Conservation (phyloP, 2,113 vertebrate species). For the Phaethon lepturus region DNA sequence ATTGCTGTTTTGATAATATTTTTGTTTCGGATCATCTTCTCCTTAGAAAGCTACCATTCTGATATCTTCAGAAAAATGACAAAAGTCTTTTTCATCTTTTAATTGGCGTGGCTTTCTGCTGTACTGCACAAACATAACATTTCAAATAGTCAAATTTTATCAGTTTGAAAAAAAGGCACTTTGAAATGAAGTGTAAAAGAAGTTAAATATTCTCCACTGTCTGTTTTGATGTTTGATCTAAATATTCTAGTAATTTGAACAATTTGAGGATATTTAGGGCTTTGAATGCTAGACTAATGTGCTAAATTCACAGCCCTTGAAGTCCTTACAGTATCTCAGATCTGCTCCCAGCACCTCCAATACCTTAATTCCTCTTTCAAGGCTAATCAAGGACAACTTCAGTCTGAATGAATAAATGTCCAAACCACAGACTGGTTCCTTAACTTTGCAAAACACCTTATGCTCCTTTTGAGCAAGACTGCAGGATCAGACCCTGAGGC, state of each 20-base stretch:
- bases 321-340: neutral
- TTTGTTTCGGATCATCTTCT: neutral
- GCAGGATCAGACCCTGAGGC: neutral
- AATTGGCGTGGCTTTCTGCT: conserved; percentile 14
- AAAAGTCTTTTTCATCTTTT: neutral
- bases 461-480: neutral
- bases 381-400: neutral
- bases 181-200: conserved; percentile 36
- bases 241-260: neutral
- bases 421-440: neutral
- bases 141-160: conserved; percentile 23
- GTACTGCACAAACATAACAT: neutral
- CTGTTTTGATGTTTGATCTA: conserved; percentile 50
- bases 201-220: conserved; percentile 9
- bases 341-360: neutral
- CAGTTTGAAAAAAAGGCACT: neutral
- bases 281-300: neutral
- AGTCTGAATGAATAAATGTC: neutral
- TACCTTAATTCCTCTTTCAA: neutral
- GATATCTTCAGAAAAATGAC: neutral
- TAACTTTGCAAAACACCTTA: neutral
- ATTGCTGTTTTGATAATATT: neutral
- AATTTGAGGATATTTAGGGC: neutral
- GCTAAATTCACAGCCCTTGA: conserved; percentile 6
- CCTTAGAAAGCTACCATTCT: neutral